These are phyloP conservation scores for Pipistrellus kuhlii DNA, from an alignment of 2,797 vertebrate species.

Conservation along the genomic window DNA sequence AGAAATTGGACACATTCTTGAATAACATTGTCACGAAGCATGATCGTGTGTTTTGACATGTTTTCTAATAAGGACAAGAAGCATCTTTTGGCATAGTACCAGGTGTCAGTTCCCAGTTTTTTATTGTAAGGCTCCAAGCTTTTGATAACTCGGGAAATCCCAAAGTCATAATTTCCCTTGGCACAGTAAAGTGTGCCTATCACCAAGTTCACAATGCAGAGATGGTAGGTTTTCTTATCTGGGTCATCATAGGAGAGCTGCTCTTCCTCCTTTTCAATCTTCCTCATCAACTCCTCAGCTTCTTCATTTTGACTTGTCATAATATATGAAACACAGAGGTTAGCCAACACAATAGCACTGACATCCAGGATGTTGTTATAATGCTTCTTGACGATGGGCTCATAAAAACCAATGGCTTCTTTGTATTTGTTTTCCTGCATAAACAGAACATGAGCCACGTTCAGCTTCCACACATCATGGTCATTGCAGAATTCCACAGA, in stretches of 20 bases:
- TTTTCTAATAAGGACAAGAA: slow-evolving; percentile 97
- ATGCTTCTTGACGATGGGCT: slow-evolving; percentile 97
- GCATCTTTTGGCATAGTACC: slow-evolving; percentile 98
- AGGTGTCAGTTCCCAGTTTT: slow-evolving; percentile 97
- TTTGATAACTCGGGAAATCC: slow-evolving; percentile 97
- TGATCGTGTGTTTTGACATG: slow-evolving; percentile 96
- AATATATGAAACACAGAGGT: slow-evolving; percentile 98
- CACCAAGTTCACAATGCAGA: slow-evolving; percentile 98
- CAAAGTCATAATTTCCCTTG: slow-evolving; percentile 98
- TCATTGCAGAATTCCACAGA: slow-evolving; percentile 96
- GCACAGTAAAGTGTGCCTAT: slow-evolving; percentile 98
- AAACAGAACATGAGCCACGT: slow-evolving; percentile 97
- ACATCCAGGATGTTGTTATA: slow-evolving; percentile 95
- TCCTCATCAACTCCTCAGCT: slow-evolving; percentile 97
- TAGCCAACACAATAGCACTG: slow-evolving; percentile 96
- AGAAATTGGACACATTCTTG: slow-evolving; percentile 96
- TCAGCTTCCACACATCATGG: slow-evolving; percentile 96
- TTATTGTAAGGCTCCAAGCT: slow-evolving; percentile 98
- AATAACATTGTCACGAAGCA: slow-evolving; percentile 92
- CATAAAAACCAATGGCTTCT: slow-evolving; percentile 96
- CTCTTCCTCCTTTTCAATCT: slow-evolving; percentile 98
- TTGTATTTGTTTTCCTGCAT: slow-evolving; percentile 98
- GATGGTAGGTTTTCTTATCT: slow-evolving; percentile 95
- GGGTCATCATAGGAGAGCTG: slow-evolving; percentile 94
- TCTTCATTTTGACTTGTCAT: slow-evolving; percentile 98